These are phyloP conservation scores for Dermatophagoides farinae DNA, from an alignment of 1,140 invertebrate genomes.

Conservation along the genomic window DNA sequence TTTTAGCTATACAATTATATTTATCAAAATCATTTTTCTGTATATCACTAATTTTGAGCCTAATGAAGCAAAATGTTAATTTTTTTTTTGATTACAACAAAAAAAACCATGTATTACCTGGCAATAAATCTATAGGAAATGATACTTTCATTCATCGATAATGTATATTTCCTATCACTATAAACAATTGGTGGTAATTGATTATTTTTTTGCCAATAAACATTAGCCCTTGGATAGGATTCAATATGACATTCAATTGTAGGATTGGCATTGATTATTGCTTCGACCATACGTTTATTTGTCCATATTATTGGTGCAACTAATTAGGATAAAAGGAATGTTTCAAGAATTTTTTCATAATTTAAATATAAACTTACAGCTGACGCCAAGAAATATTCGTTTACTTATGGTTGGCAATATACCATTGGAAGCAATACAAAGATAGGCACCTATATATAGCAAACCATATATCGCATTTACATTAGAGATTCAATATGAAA, in stretches of 20 bases:
- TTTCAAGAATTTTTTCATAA: neutral
- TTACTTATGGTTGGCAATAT: constrained; percentile 58
- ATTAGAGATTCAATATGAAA: neutral
- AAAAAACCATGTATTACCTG: neutral
- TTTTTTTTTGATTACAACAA: neutral
- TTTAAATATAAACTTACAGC: constrained; percentile 43
- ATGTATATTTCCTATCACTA: constrained; percentile 18
- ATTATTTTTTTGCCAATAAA: constrained; percentile 19
- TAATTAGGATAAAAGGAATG: constrained; percentile 14
- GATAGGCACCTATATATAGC: constrained; percentile 39
- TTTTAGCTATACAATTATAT: constrained; percentile 80
- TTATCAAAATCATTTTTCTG: constrained; percentile 46
- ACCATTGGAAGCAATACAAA: constrained; percentile 52
- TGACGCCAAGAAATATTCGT: constrained; percentile 46
- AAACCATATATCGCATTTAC: too few species aligned
- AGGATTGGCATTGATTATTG: constrained; percentile 25
- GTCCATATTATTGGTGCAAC: constrained; percentile 29
- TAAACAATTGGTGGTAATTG: constrained; percentile 16
- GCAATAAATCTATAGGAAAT: constrained; percentile 2
- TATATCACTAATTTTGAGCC: constrained; percentile 15
- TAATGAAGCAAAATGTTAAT: neutral
- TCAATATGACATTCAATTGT: constrained; percentile 28
- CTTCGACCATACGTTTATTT: constrained; percentile 28
- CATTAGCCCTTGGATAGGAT: constrained; percentile 17
- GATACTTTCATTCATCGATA: constrained; percentile 4